Evolutionary conservation across 2,797 vertebrate species (phyloP).

Genomic region (Protosalanx chinensis): DNA sequence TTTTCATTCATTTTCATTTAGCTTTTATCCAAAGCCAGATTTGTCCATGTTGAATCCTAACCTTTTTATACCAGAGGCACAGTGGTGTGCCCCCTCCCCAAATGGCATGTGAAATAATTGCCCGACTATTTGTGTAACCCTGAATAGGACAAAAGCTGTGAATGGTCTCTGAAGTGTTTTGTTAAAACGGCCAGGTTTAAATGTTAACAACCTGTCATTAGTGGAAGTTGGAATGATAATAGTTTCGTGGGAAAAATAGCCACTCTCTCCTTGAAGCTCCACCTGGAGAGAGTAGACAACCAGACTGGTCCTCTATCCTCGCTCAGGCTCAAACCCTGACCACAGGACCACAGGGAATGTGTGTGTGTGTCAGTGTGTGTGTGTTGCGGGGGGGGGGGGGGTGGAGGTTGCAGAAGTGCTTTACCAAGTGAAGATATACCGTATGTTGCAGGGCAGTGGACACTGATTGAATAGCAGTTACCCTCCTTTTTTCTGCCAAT

Average conservation of each 20-base stretch:
- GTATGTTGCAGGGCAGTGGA: too few species aligned
- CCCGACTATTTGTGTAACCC: background rate
- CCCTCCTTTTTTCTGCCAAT: too few species aligned
- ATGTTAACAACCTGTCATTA: slow-evolving; percentile 59
- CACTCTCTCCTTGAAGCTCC: slow-evolving; percentile 15
- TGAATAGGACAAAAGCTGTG: slow-evolving; percentile 17
- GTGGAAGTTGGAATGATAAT: slow-evolving; percentile 58
- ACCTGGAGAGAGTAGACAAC: slow-evolving; percentile 12
- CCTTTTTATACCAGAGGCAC: background rate
- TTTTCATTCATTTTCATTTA: too few species aligned
- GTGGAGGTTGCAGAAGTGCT: too few species aligned
- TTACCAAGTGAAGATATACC: too few species aligned
- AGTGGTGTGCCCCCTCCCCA: background rate
- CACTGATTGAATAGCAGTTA: too few species aligned
- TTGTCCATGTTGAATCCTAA: too few species aligned
- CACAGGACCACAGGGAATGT: background rate
- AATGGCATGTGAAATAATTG: background rate
- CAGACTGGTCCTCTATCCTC: background rate
- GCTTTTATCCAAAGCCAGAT: too few species aligned
- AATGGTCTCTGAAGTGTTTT: slow-evolving; percentile 25
- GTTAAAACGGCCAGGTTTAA: slow-evolving; percentile 44
- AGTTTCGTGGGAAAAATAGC: slow-evolving; percentile 31
- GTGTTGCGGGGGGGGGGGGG: too few species aligned
- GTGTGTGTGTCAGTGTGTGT: background rate
- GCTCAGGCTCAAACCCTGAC: background rate